Conservation (phyloP, 2,113 vertebrate species). For the Phalacrocorax carbo region DNA sequence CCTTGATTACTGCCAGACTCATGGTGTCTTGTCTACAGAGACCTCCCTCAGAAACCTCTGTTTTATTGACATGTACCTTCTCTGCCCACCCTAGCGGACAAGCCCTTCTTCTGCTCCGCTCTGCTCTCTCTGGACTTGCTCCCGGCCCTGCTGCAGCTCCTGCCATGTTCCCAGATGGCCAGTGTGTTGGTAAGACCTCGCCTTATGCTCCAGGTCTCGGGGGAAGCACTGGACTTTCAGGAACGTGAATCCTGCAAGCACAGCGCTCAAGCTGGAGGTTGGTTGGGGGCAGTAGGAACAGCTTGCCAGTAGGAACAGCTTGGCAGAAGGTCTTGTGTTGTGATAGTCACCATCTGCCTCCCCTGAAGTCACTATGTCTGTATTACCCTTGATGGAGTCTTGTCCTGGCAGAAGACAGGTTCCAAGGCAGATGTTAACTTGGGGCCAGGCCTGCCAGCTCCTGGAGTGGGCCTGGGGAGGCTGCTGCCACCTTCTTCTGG, state of each 20-base stretch:
- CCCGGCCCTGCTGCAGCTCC: slow-evolving; percentile 82
- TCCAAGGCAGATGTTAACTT: background rate
- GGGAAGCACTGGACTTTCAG: background rate
- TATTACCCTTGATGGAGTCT: background rate
- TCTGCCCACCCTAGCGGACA: slow-evolving; percentile 73
- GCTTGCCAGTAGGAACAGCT: background rate
- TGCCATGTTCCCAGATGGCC: slow-evolving; percentile 80
- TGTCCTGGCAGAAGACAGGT: background rate
- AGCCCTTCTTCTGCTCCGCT: slow-evolving; percentile 77
- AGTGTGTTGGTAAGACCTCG: slow-evolving; percentile 79
- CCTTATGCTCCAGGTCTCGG: fast-evolving
- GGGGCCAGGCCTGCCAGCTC: background rate
- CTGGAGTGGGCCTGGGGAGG: fast-evolving
- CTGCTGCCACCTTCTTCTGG: background rate
- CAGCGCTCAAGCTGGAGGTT: background rate
- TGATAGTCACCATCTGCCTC: background rate
- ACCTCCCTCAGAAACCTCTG: background rate
- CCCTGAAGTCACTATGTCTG: background rate
- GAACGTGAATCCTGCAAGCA: fast-evolving
- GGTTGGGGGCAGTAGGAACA: background rate
- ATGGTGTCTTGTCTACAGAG: background rate
- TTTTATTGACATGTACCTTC: background rate
- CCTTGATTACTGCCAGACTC: fast-evolving
- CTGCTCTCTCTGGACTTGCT: slow-evolving; percentile 82
- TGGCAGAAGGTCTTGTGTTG: fast-evolving